phyloP scores from a whole-genome alignment of 2,797 vertebrate species.

The Artibeus lituratus region DNA sequence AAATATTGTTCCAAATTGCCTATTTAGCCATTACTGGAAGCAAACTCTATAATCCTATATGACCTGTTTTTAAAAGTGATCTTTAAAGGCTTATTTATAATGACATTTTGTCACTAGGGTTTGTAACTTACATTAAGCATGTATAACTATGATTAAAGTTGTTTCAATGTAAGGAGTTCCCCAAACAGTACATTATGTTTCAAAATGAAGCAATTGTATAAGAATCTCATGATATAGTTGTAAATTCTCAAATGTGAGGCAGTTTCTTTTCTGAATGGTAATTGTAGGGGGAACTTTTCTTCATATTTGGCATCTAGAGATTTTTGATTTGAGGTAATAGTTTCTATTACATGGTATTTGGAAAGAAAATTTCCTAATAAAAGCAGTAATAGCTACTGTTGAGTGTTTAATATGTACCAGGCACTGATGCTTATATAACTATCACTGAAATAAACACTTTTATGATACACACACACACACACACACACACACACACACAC shows the following conservation, averaged over 20 bases:
- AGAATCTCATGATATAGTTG: background rate
- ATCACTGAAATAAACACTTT: background rate
- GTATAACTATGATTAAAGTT: slow-evolving; percentile 19
- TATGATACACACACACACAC: background rate
- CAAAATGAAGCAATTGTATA: background rate
- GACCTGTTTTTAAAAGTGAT: background rate
- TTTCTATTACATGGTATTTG: background rate
- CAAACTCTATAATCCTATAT: background rate
- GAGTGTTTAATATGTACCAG: background rate
- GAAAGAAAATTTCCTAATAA: background rate
- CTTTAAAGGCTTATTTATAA: background rate
- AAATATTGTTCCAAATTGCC: background rate
- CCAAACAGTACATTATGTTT: background rate
- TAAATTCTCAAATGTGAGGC: background rate
- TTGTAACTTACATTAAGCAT: background rate
- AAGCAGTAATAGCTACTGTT: background rate
- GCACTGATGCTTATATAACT: background rate
- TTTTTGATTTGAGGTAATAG: background rate
- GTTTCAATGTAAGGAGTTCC: background rate
- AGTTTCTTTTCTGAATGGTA: background rate
- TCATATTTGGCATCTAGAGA: background rate
- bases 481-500: background rate
- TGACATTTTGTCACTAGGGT: background rate
- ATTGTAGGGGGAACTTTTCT: background rate
- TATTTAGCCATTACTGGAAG: background rate